A percentile compares a stretch with the other conserved stretches of the same genome.
Evolutionary conservation across 1,140 invertebrate species (phyloP).

Genomic region (Alviniconcha marisindica): DNA sequence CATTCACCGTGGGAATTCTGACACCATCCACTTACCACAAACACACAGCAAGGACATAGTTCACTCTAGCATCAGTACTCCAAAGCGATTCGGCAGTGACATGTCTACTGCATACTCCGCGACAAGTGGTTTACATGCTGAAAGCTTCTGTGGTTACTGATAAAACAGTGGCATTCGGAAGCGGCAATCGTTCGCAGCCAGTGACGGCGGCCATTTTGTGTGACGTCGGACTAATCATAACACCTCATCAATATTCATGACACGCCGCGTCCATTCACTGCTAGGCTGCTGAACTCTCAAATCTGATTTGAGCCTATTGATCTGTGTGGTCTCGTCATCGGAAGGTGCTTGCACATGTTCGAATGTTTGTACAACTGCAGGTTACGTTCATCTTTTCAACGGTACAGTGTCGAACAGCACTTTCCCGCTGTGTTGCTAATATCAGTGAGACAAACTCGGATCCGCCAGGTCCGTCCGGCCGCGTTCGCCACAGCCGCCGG

Average conservation of each 20-base stretch:
- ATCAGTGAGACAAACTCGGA: neutral
- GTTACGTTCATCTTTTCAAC: neutral
- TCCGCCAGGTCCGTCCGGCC: too few species aligned
- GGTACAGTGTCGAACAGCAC: neutral
- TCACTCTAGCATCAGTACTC: constrained; percentile 37
- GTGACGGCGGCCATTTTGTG: constrained; percentile 48
- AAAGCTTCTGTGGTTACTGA: constrained; percentile 22
- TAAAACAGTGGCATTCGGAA: constrained; percentile 30
- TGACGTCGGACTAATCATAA: constrained; percentile 45
- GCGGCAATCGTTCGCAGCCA: constrained; percentile 28
- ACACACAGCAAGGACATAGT: constrained; percentile 53
- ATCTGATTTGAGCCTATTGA: constrained; percentile 32
- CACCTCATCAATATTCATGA: constrained; percentile 51
- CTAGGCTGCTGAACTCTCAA: neutral
- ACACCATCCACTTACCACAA: constrained; percentile 45
- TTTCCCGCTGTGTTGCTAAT: neutral
- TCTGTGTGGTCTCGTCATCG: neutral
- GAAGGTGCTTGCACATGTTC: neutral
- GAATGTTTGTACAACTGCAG: neutral
- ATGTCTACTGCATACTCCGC: neutral
- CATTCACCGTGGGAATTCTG: neutral
- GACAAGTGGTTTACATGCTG: constrained; percentile 38
- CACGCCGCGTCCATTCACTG: constrained; percentile 36
- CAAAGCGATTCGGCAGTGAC: constrained; percentile 8
- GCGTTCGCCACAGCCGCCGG: too few species aligned